A percentile compares a stretch with the other conserved stretches of the same genome.
Evolutionary conservation across 1,140 invertebrate genomes (phyloP).

Genomic region (Cydia amplana): DNA sequence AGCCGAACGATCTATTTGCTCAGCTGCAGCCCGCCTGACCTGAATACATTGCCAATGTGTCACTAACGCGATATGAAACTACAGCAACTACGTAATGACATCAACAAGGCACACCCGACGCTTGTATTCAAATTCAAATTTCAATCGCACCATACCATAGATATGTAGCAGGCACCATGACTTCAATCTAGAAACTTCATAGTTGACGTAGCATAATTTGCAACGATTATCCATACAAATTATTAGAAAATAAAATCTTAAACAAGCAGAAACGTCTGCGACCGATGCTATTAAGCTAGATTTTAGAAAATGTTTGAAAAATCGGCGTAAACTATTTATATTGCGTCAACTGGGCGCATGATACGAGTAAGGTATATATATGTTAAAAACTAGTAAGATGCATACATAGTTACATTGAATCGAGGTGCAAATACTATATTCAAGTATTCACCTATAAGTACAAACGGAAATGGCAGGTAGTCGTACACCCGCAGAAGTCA

Average conservation of each 20-base stretch:
- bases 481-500: constrained; percentile 5
- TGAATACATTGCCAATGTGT: constrained; percentile 60
- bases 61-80: constrained; percentile 35
- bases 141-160: not conserved
- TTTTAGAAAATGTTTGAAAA: no score
- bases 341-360: no score
- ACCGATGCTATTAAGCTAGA: no score
- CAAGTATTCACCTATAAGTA: constrained; percentile 3
- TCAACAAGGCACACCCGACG: not conserved
- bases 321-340: no score
- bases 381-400: no score
- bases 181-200: no score
- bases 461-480: not conserved
- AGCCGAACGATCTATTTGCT: constrained; percentile 68
- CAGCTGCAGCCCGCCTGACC: constrained; percentile 65
- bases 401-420: no score
- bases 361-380: no score
- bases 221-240: no score
- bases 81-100: constrained; percentile 20
- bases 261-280: no score
- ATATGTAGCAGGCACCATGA: not conserved
- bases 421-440: not conserved
- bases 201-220: no score
- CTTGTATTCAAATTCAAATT: constrained; percentile 16
- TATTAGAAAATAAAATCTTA: no score